Percentiles rank a stretch among this genome's conserved stretches.
Conservation (phyloP, 2,797 vertebrate genomes). For the Enteromius mattozi region DNA sequence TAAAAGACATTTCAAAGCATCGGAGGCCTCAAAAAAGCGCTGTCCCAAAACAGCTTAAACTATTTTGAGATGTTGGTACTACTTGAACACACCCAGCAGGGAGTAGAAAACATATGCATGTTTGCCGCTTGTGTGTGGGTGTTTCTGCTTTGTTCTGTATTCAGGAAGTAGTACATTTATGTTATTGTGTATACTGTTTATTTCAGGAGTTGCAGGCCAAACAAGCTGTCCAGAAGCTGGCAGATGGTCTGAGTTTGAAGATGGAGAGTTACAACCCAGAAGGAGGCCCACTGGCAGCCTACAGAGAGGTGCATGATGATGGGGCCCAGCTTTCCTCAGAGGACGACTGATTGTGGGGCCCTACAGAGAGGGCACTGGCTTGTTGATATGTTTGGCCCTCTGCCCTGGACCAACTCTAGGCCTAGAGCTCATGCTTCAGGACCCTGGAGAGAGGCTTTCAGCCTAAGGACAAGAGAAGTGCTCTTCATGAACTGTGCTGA, state of each 20-base stretch:
- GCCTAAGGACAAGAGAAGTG: conserved; percentile 23
- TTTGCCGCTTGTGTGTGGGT: conserved; percentile 53
- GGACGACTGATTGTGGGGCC: conserved; percentile 78
- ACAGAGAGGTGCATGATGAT: conserved; percentile 88
- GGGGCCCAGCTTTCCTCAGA: conserved; percentile 82
- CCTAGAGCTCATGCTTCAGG: conserved; percentile 57
- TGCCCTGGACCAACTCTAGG: conserved; percentile 68
- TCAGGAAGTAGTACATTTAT: conserved; percentile 32
- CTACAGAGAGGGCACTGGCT: conserved; percentile 63
- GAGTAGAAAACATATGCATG: background rate
- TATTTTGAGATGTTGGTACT: background rate
- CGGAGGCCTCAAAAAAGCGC: background rate
- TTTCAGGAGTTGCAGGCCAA: conserved; percentile 91
- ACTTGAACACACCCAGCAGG: background rate
- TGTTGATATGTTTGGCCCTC: conserved; percentile 62
- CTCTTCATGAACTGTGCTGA: conserved; percentile 22
- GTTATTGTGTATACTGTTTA: conserved; percentile 36
- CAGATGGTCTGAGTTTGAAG: conserved; percentile 84
- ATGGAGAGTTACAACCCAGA: conserved; percentile 85
- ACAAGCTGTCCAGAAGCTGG: conserved; percentile 90
- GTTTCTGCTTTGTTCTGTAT: conserved; percentile 52
- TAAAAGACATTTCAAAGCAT: background rate
- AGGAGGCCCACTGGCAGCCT: conserved; percentile 77
- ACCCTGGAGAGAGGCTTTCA: conserved; percentile 43
- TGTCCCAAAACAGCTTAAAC: background rate